These are phyloP conservation scores for Lasioglossum malachurum DNA, from an alignment of 2,888 invertebrate genomes.

Conservation along the genomic window DNA sequence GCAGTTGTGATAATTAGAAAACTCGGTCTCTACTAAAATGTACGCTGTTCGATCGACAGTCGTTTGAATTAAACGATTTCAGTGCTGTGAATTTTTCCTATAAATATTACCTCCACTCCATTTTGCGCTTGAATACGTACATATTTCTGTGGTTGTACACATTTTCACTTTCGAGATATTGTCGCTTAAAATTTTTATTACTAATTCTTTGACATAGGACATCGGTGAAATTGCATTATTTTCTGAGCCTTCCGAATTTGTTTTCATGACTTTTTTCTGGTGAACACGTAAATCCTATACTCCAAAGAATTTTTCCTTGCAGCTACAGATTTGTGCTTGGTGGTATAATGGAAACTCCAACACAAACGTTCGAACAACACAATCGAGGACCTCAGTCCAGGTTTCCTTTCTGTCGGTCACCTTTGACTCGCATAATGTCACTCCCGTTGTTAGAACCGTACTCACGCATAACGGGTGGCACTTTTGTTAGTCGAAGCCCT, in stretches of 20 bases:
- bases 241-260: too few relatives aligned
- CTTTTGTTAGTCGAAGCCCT: conserved; percentile 66
- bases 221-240: too few relatives aligned
- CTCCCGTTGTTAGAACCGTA: conserved; percentile 23
- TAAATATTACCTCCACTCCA: not conserved
- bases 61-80: not conserved
- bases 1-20: conserved; percentile 1
- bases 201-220: too few relatives aligned
- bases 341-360: not conserved
- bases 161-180: too few relatives aligned
- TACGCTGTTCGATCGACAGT: not conserved
- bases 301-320: too few relatives aligned
- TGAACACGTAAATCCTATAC: too few relatives aligned
- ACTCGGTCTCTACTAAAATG: not conserved
- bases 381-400: conserved; percentile 36
- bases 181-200: too few relatives aligned
- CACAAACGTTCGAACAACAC: not conserved
- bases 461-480: conserved; percentile 63
- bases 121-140: not conserved
- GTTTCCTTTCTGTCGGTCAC: conserved; percentile 38
- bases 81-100: not conserved
- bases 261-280: too few relatives aligned
- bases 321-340: not conserved
- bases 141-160: too few relatives aligned
- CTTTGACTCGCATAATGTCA: conserved; percentile 26